phyloP scores from a whole-genome alignment of 2,797 vertebrate genomes.

The Hapalemur alaotrensis region DNA sequence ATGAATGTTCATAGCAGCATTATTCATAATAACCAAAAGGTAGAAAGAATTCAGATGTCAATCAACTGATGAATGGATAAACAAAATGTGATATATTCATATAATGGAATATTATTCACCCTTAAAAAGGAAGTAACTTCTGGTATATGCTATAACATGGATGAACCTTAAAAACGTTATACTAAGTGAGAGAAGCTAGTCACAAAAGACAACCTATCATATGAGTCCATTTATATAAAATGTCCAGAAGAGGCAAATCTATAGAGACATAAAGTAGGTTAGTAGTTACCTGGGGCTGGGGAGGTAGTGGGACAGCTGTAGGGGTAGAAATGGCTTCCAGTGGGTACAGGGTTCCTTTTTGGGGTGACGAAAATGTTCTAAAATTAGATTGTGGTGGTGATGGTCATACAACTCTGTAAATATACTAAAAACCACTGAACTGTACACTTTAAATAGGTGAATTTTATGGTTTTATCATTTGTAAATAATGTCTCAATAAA shows the following conservation, averaged over 20 bases:
- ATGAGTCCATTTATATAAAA: constrained; percentile 21
- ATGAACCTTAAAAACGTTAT: neutral
- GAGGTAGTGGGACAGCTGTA: neutral
- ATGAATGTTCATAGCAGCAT: neutral
- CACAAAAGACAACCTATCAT: neutral
- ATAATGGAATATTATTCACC: neutral
- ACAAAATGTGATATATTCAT: neutral
- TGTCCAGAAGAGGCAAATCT: neutral
- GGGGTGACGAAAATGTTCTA: neutral
- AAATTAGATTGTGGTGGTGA: neutral
- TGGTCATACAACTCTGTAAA: neutral
- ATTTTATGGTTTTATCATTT: neutral
- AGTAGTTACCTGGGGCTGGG: neutral
- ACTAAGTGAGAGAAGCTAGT: neutral
- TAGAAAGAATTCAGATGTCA: neutral
- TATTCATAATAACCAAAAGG: constrained; percentile 29
- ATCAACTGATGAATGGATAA: constrained; percentile 15
- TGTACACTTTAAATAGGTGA: neutral
- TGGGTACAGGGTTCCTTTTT: neutral
- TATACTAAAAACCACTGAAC: neutral
- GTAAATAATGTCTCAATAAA: constrained; percentile 8
- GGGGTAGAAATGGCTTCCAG: neutral
- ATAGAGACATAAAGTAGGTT: neutral
- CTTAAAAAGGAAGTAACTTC: neutral
- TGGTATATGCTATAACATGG: neutral